Evolutionary conservation across 2,113 vertebrate genomes (phyloP), one percentile per base, ranked within the genome.

Genomic region (Kryptolebias marmoratus): DNA sequence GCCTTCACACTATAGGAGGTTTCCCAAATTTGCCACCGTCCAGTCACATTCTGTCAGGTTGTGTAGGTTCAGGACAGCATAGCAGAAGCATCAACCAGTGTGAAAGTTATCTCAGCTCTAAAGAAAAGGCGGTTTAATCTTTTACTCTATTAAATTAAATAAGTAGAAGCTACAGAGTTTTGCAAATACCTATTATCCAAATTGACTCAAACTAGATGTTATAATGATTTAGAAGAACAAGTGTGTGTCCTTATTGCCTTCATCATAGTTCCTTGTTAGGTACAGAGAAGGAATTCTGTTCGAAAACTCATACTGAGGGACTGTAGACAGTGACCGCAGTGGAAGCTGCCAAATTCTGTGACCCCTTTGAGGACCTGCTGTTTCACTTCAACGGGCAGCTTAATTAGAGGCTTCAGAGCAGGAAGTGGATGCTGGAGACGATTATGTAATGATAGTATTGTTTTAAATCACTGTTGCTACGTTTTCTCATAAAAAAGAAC

Each of bases 331-430:
- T 71, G 64, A 57, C 15, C 65, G 30, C 68, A 22, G 15, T n/a
- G 39, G 2, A 2, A 22, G n/a, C 5, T 42, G 76, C 45, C 31
- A 52, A 77, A 77, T 39, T 22, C 50, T 49, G 79, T 60, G 69
- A 68, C 42, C 82, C 28, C 32, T 76, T 66, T 68, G 67, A 75
- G 42, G 68, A 61, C 36, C 60, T 31, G 0, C 44, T 36, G 68
- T 83, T 80, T 70, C 73, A 69, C 74, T 77, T 75, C 58, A 80
- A 42, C 56, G 65, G 54, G 53, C 55, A 73, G 53, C 59, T 77
- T 83, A 77, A 87, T 85, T 59, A 76, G 73, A 80, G 63, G 67
- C 56, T 68, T 42, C 31, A 14, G 13, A 58, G n/a, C 22, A 55
- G 39, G 36, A 65, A 28, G 67, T 39, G 53, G 55, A 77, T 65